Conservation (phyloP, 30 jellyfish, hydroid and myxozoan species). For the Chrysaora quinquecirrha region DNA sequence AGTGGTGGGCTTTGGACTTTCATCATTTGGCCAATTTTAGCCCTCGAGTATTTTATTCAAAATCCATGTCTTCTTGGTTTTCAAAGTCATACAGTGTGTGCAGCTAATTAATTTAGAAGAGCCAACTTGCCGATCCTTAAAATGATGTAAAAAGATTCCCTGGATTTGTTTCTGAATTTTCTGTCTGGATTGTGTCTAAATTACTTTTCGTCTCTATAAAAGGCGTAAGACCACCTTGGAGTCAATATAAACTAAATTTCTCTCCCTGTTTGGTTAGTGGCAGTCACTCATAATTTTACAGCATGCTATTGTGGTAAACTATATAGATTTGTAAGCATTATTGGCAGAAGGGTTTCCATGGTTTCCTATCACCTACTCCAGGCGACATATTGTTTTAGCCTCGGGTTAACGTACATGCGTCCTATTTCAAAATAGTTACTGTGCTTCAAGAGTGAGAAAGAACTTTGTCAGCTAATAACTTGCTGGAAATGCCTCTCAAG, state of each 20-base stretch:
- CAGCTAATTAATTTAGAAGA: background rate
- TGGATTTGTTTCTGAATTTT: background rate
- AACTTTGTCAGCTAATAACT: conserved; percentile 3
- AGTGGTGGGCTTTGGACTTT: too few species aligned
- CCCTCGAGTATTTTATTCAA: background rate
- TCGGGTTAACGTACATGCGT: background rate
- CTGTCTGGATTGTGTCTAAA: background rate
- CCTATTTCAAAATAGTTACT: background rate
- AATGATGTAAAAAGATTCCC: background rate
- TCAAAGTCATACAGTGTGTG: background rate
- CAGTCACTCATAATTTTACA: background rate
- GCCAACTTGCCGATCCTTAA: too few species aligned
- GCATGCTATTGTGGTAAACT: background rate
- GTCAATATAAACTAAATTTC: background rate
- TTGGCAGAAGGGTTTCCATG: too few species aligned
- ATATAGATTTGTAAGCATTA: background rate
- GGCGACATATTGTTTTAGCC: conserved; percentile 7
- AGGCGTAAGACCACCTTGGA: background rate
- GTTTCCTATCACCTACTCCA: conserved; percentile 6
- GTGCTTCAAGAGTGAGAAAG: background rate
- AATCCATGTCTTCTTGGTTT: background rate
- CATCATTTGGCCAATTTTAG: background rate
- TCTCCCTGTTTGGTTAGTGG: background rate
- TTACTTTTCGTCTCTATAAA: background rate
- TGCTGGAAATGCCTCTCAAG: conserved; percentile 11